Evolutionary conservation across 2,888 invertebrate genomes (phyloP).

Genomic region (Drosophila setosimentum): DNA sequence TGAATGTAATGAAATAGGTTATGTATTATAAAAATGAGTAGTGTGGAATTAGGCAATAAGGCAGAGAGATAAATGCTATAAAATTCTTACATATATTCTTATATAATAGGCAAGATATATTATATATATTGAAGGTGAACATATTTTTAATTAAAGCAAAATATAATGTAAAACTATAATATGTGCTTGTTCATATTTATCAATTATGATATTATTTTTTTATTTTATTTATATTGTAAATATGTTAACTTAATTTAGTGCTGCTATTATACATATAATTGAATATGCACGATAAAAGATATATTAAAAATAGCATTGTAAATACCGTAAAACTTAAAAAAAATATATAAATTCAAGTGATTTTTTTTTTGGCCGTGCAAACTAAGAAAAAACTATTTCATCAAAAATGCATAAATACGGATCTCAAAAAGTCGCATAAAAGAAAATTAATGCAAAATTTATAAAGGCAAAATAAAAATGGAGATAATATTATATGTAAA

Average conservation of each 20-base stretch:
- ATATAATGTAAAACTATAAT: neutral
- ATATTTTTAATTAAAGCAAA: neutral
- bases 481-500: conserved; percentile 61
- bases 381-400: conserved; percentile 69
- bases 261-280: conserved; percentile 5
- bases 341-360: conserved; percentile 12
- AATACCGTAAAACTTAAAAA: conserved; percentile 22
- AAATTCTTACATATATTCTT: neutral
- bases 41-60: neutral
- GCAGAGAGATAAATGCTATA: neutral
- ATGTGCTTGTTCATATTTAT: neutral
- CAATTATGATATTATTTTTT: neutral
- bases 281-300: conserved; percentile 5
- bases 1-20: neutral
- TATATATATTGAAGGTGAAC: neutral
- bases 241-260: neutral
- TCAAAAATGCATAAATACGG: conserved; percentile 76
- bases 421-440: conserved; percentile 53
- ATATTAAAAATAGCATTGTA: conserved; percentile 23
- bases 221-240: neutral
- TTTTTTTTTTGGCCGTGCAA: conserved; percentile 27
- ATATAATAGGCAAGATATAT: neutral
- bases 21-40: neutral
- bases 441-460: conserved; percentile 76
- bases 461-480: conserved; percentile 41